Percentiles rank a stretch among this genome's conserved stretches.
Evolutionary conservation across 2,113 vertebrate species (phyloP).

Genomic region (Bos javanicus): DNA sequence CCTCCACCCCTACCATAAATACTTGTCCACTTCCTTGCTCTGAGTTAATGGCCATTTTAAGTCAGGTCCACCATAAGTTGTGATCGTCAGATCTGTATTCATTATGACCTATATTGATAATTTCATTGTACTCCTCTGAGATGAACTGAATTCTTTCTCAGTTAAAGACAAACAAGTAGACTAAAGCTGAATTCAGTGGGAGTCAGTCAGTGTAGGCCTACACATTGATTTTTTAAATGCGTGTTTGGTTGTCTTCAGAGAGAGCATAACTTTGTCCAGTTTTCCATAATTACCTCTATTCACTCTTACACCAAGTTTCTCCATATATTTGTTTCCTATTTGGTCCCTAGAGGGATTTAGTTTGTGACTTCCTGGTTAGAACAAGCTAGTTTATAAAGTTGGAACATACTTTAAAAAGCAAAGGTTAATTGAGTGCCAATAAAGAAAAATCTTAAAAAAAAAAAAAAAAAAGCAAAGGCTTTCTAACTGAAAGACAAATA

Average conservation of each 20-base stretch:
- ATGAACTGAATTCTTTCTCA: conserved; percentile 3
- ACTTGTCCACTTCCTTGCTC: neutral
- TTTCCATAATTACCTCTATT: neutral
- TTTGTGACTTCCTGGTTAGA: neutral
- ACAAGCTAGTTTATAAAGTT: neutral
- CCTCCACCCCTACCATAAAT: neutral
- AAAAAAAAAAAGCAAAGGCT: neutral
- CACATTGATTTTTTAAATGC: neutral
- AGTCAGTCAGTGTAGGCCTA: neutral
- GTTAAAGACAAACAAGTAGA: neutral
- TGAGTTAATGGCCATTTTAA: neutral
- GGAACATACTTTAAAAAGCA: neutral
- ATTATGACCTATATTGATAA: neutral
- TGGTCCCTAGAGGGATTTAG: neutral
- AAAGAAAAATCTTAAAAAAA: neutral
- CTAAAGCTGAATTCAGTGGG: neutral
- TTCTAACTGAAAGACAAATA: neutral
- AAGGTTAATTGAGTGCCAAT: neutral
- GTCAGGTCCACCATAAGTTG: neutral
- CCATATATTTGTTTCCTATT: neutral
- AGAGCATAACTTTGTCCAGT: neutral
- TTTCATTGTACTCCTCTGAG: neutral
- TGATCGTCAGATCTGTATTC: neutral
- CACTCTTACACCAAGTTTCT: neutral
- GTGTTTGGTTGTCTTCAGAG: neutral